A percentile compares a stretch with the other conserved stretches of the same genome.
Evolutionary conservation across 2,113 vertebrate genomes (phyloP).

Genomic region (Podarcis raffonei): DNA sequence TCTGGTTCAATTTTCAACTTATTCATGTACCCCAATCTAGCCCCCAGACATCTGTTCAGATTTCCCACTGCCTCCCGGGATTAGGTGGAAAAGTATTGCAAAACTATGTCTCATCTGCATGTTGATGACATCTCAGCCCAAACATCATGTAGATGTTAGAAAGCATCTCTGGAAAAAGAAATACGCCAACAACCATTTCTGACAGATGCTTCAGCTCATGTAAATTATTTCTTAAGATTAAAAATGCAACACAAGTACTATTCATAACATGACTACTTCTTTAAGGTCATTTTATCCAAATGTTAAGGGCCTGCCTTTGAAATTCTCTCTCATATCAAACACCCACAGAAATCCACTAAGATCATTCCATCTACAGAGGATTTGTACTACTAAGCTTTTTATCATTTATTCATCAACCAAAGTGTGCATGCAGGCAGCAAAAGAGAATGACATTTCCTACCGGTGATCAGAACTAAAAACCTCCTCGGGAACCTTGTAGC

Average conservation of each 20-base stretch:
- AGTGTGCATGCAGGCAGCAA: neutral
- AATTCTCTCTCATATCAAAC: neutral
- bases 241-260: neutral
- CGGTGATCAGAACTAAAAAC: conserved; percentile 65
- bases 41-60: too few species aligned
- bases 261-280: neutral
- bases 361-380: neutral
- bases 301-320: neutral
- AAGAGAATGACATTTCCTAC: conserved; percentile 53
- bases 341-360: neutral
- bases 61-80: too few species aligned
- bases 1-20: too few species aligned
- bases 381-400: neutral
- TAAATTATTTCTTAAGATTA: neutral
- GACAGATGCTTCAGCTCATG: neutral
- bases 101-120: too few species aligned
- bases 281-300: neutral
- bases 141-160: too few species aligned
- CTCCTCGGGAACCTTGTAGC: conserved; percentile 82
- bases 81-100: too few species aligned
- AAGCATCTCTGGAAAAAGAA: too few species aligned
- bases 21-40: too few species aligned
- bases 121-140: too few species aligned
- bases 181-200: too few species aligned
- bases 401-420: conserved; percentile 18